phyloP scores from a whole-genome alignment of 2,113 vertebrate genomes.

The Corythaeola cristata region DNA sequence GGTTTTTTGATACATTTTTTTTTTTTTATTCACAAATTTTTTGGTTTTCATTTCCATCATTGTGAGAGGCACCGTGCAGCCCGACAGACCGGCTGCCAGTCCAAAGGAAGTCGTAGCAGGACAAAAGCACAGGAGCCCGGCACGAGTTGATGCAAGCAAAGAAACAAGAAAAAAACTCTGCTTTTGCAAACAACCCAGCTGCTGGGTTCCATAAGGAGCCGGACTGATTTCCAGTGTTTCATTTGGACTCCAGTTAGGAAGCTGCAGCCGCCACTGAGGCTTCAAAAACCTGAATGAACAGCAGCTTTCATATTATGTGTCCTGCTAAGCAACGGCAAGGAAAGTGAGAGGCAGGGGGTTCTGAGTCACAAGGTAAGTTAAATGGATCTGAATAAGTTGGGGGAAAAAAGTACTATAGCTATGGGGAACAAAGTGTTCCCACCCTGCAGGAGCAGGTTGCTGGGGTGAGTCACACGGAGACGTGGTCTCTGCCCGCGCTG shows the following conservation, averaged over 20 bases:
- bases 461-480: neutral
- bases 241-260: constrained; percentile 43
- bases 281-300: neutral
- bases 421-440: neutral
- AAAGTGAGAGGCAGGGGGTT: neutral
- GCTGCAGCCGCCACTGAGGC: neutral
- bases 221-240: constrained; percentile 26
- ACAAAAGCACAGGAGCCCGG: neutral
- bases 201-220: constrained; percentile 15
- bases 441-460: neutral
- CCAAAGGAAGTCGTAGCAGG: neutral
- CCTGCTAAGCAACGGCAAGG: neutral
- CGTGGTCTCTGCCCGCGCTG: neutral
- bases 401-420: neutral
- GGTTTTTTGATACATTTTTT: neutral
- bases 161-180: neutral
- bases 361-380: constrained; percentile 19
- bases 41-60: neutral
- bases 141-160: neutral
- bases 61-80: neutral
- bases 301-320: neutral
- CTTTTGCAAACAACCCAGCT: neutral
- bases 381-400: neutral
- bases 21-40: neutral
- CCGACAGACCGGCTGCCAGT: neutral